Evolutionary conservation across 1,140 invertebrate genomes (phyloP), one percentile per base, ranked within the genome.

Genomic region (Camponotus vicinus): DNA sequence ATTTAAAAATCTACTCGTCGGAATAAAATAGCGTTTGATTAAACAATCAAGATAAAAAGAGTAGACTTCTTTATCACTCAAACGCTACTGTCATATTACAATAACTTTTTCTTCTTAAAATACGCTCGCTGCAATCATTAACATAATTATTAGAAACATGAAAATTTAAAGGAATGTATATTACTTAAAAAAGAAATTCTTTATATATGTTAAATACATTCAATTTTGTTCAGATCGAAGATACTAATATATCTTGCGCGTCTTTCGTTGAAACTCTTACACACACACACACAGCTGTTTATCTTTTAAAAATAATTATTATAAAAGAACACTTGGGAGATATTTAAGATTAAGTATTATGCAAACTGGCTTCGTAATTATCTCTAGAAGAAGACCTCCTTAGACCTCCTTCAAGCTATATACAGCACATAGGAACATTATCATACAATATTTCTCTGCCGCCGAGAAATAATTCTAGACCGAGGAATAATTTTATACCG

Each of bases 351-450:
- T 77, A 77, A 63, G 76, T 82, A 89, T 61, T 89, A 77, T 57
- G 89, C 55, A 42, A 75, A 42, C 55, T 52, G 15, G 4, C 49
- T 59, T 45, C 11, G 40, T 64, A n/a, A 49, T 21, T 45, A 32
- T 40, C 13, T 40, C 13, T 18, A 6, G 18, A 11, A 52, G n/a
- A 49, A 79, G 27, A 27, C 27, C 27, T 27, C 27, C 27, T 13
- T 6, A 32, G 15, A 64, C 13, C 18, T 67, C 73, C 13, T 88
- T 66, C n/a, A 85, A 90, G 80, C 84, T 91, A 88, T 91, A 34
- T 90, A 90, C 89, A 91, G 45, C 80, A 67, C 34, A 45, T 91
- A 90, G 92, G 90, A 92, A 93, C 89, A 90, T 92, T 88, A 90
- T 88, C 85, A 80, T 90, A 90, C 91, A 67, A 90, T 89, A 88